Evolutionary conservation across 2,113 vertebrate genomes (phyloP).

Genomic region (Albula glossodonta): DNA sequence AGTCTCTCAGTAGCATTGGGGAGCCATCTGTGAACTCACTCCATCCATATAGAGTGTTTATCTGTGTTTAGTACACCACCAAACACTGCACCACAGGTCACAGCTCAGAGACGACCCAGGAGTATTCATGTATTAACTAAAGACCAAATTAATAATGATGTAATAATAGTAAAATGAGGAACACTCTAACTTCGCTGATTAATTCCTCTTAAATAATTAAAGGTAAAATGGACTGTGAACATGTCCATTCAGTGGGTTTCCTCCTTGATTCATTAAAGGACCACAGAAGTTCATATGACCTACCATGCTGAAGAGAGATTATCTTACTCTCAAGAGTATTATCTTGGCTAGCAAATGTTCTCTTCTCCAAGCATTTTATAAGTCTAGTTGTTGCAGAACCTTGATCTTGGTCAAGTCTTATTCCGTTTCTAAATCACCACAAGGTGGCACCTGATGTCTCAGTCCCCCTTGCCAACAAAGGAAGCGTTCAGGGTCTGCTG

Average conservation of each 20-base stretch:
- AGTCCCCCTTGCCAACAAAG: slow-evolving; percentile 16
- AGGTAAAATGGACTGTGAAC: not conserved
- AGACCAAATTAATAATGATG: not conserved
- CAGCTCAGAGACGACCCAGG: not conserved
- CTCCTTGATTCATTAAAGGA: not conserved
- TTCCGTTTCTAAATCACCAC: not conserved
- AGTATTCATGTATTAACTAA: not conserved
- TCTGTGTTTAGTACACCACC: not conserved
- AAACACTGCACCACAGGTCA: not conserved
- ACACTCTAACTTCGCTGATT: not conserved
- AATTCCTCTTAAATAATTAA: not conserved
- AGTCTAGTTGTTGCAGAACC: not conserved
- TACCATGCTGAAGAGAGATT: not conserved
- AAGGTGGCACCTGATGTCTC: slow-evolving; percentile 13
- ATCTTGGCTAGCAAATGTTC: not conserved
- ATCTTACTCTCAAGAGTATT: not conserved
- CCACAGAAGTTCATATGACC: not conserved
- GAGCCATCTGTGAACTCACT: not conserved
- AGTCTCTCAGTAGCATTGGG: not conserved
- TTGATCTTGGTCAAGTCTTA: not conserved
- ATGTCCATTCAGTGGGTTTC: not conserved
- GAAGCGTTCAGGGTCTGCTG: not conserved
- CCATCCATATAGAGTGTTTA: not conserved
- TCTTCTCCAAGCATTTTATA: not conserved
- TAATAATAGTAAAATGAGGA: too few species aligned